Evolutionary conservation across 2,888 invertebrate species (phyloP).

Genomic region (Perithous albicinctus): DNA sequence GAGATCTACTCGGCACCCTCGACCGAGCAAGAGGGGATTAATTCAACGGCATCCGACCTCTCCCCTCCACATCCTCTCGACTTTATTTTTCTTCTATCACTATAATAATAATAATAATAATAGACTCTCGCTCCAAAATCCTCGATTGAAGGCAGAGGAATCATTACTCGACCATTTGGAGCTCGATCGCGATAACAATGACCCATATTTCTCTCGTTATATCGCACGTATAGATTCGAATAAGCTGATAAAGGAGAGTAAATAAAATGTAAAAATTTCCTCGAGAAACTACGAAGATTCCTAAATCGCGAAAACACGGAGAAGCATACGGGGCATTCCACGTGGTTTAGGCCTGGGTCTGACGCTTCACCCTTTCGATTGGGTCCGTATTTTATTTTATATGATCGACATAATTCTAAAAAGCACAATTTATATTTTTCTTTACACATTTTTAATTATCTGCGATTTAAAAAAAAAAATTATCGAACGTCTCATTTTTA

Average conservation of each 20-base stretch:
- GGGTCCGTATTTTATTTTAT: no score
- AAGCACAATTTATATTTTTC: no score
- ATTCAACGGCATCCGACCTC: conserved; percentile 43
- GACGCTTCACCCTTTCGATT: no score
- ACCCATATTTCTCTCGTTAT: conserved; percentile 9
- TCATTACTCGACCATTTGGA: background rate
- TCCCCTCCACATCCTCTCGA: conserved; percentile 16
- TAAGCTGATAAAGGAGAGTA: conserved; percentile 41
- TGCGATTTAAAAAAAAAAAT: no score
- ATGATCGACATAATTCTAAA: no score
- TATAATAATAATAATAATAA: conserved; percentile 12
- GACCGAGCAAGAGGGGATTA: conserved; percentile 52
- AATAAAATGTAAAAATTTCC: conserved; percentile 35
- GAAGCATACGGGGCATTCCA: no score
- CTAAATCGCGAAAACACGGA: conserved; percentile 22
- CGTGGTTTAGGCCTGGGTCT: no score
- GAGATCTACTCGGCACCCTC: conserved; percentile 72
- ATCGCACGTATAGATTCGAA: conserved; percentile 22
- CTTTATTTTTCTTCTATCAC: conserved; percentile 20
- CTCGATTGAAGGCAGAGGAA: conserved; percentile 2
- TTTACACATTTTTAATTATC: no score
- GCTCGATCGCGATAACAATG: conserved; percentile 2
- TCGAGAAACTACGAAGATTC: conserved; percentile 21
- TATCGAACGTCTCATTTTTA: no score
- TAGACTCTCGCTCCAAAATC: background rate